These are phyloP conservation scores for Macropodus opercularis DNA, from an alignment of 2,797 vertebrate genomes.

Conservation along the genomic window DNA sequence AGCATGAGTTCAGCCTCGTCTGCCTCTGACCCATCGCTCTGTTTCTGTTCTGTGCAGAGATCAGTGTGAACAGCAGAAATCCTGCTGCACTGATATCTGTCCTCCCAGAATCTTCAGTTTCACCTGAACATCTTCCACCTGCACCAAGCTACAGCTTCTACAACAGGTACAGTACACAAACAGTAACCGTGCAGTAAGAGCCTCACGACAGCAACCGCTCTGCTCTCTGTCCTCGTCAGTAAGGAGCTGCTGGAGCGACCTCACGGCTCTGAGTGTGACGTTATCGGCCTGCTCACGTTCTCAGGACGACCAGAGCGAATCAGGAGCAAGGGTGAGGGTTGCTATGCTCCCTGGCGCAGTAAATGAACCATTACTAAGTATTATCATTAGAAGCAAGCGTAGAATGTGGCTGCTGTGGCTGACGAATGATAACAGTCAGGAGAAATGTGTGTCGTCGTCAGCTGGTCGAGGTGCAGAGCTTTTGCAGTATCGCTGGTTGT, in stretches of 20 bases:
- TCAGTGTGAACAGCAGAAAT: conserved; percentile 83
- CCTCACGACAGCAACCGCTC: too few relatives aligned
- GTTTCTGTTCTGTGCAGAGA: conserved; percentile 63
- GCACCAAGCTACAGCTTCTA: conserved; percentile 64
- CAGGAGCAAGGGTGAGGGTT: conserved; percentile 70
- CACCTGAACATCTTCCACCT: conserved; percentile 50
- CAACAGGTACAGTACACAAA: conserved; percentile 65
- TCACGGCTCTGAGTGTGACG: conserved; percentile 66
- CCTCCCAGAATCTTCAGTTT: conserved; percentile 65
- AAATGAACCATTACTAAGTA: too few relatives aligned
- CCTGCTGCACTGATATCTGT: conserved; percentile 69
- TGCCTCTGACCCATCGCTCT: not conserved
- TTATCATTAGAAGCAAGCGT: too few relatives aligned
- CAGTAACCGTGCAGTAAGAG: too few relatives aligned
- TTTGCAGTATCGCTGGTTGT: conserved; percentile 79
- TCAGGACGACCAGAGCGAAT: conserved; percentile 77
- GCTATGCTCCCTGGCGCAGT: too few relatives aligned
- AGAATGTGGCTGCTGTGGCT: too few relatives aligned
- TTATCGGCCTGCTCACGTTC: conserved; percentile 81
- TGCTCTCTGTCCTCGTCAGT: conserved; percentile 54
- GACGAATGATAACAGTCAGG: too few relatives aligned
- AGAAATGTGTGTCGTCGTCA: conserved; percentile 23
- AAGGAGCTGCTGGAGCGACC: conserved; percentile 58
- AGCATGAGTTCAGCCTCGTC: too few relatives aligned
- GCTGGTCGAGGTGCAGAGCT: conserved; percentile 69